phyloP scores from a whole-genome alignment of 2,888 invertebrate genomes.

The Chrysolina americana region DNA sequence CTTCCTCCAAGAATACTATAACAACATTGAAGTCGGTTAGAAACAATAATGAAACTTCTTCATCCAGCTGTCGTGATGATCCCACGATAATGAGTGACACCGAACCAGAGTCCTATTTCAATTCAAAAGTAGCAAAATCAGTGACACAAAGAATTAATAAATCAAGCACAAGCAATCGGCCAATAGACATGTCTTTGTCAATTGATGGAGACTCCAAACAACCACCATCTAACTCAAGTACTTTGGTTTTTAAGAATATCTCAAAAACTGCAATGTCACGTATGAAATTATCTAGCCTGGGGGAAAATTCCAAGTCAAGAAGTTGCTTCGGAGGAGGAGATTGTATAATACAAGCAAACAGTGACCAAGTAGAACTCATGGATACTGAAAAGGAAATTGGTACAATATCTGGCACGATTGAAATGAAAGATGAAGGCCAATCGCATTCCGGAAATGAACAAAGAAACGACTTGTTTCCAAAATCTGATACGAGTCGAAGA shows the following conservation, averaged over 20 bases:
- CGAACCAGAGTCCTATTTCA: background rate
- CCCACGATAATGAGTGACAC: background rate
- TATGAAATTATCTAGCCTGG: background rate
- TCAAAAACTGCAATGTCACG: background rate
- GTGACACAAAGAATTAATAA: background rate
- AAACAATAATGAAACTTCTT: background rate
- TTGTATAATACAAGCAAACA: background rate
- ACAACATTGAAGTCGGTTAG: constrained; percentile 31
- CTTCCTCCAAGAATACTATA: constrained; percentile 27
- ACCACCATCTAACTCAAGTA: background rate
- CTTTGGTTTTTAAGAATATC: background rate
- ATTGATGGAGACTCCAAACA: background rate
- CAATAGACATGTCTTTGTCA: background rate
- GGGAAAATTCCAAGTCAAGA: background rate
- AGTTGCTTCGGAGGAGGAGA: background rate
- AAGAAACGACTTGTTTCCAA: background rate
- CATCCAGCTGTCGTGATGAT: constrained; percentile 6
- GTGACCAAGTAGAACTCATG: background rate
- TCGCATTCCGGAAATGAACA: background rate
- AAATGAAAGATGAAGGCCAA: background rate
- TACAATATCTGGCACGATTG: background rate
- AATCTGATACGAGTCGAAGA: background rate
- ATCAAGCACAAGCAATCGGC: background rate
- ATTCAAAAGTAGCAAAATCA: background rate
- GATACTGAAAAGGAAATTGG: background rate